Evolutionary conservation across 2,888 invertebrate species (phyloP), one percentile per base, ranked within the genome.

Genomic region (Magallana nippona): DNA sequence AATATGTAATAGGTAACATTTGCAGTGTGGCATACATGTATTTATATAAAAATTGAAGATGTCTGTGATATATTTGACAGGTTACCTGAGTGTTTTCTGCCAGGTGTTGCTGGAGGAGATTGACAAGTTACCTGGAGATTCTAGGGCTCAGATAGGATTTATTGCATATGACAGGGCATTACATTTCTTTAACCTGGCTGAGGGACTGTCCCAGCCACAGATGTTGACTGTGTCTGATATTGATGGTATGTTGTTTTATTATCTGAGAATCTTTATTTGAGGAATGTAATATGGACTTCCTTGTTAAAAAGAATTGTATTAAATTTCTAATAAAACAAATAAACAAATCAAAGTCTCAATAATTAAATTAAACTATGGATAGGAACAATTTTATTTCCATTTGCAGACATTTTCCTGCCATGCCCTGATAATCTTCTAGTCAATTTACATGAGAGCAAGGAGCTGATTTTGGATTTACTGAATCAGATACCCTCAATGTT

Each of bases 121-220:
- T 87, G 97, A 97, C 82, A 96, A 97, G 92, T 95, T 99, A 90
- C 99, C 99, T 0, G 99, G 99, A 11, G 99, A 99, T 94, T 96
- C 97, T 27, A 96, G 99, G 83, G 98, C 98, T 13, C 97, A 98
- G 95, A 96, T 99, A 89, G 99, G 98, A 15, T 98, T 99, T 94
- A 96, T 99, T 83, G 98, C 98, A 27, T 98, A 96, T 93, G 98
- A 99, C 94, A 96, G 97, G 82, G 96, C 96, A 83, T 96, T 99
- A 84, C 99, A 99, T 94, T 99, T 98, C 95, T 99, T 98, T 94
- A 96, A 94, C 85, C 88, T 94, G 79, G 91, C 91, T 8, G 93
- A 93, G 82, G 93, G 92, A 8, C 90, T 92, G 13, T 92, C 94
- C 1, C 93, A 94, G 82, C 95, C 95, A 62, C 94, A 94, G 87